A percentile compares a stretch with the other conserved stretches of the same genome.
Evolutionary conservation across 2,113 vertebrate species (phyloP).

Genomic region (Tringa solitaria): DNA sequence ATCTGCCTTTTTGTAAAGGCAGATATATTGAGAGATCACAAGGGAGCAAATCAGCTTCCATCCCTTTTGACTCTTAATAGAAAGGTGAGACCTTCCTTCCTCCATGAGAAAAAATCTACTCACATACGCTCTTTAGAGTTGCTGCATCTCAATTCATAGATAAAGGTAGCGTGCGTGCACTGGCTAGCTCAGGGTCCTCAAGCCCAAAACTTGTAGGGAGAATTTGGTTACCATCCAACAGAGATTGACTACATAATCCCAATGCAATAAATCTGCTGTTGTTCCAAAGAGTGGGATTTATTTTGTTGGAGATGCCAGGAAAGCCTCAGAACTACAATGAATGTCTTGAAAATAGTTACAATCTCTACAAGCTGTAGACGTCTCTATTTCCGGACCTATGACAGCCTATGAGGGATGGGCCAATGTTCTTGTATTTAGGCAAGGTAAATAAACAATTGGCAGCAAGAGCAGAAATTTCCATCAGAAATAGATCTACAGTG

Average conservation of each 20-base stretch:
- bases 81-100: not conserved
- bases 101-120: not conserved
- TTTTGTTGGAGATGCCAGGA: not conserved
- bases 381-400: not conserved
- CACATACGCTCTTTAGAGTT: not conserved
- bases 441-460: not conserved
- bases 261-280: not conserved
- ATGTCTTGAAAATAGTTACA: not conserved
- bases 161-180: accelerated
- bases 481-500: not conserved
- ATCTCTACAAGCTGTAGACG: not conserved
- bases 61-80: not conserved
- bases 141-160: not conserved
- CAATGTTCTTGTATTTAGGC: not conserved
- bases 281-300: not conserved
- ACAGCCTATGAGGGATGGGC: not conserved
- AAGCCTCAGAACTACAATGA: not conserved
- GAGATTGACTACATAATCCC: not conserved
- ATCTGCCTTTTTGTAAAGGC: not conserved
- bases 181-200: not conserved
- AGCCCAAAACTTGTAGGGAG: not conserved
- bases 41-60: not conserved
- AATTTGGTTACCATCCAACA: not conserved
- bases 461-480: not conserved
- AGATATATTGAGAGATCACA: not conserved